These are phyloP conservation scores for Teinopalpus imperialis DNA, from an alignment of 2,888 invertebrate genomes.

Conservation along the genomic window DNA sequence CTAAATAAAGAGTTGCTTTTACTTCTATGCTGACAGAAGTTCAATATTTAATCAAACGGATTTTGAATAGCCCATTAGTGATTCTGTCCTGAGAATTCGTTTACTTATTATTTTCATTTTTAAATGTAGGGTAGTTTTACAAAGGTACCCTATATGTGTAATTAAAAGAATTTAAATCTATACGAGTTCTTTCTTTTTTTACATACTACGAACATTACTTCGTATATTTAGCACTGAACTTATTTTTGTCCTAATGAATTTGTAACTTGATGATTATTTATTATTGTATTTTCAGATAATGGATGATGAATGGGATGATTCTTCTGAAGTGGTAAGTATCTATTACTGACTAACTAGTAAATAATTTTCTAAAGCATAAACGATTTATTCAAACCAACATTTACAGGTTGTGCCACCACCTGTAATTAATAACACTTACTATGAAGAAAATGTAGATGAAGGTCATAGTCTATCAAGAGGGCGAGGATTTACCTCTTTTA, in stretches of 20 bases:
- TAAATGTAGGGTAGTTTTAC: constrained; percentile 7
- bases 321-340: constrained; percentile 53
- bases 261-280: no score
- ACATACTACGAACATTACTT: no score
- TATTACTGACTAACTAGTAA: not conserved
- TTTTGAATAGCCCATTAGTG: not conserved
- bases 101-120: not conserved
- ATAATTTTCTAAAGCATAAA: no score
- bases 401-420: constrained; percentile 46
- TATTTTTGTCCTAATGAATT: no score
- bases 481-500: constrained; percentile 73
- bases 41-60: no score
- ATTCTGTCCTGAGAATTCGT: not conserved
- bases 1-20: constrained; percentile 3
- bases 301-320: constrained; percentile 83
- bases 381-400: constrained; percentile 10
- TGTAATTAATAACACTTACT: constrained; percentile 37
- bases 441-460: constrained; percentile 59
- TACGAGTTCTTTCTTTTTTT: no score
- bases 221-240: no score
- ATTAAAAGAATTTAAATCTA: not conserved
- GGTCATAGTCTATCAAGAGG: constrained; percentile 78
- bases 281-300: constrained; percentile 57
- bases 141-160: no score
- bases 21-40: not conserved